Evolutionary conservation across 2,113 vertebrate genomes (phyloP).

Genomic region (Scartelaos histophorus): DNA sequence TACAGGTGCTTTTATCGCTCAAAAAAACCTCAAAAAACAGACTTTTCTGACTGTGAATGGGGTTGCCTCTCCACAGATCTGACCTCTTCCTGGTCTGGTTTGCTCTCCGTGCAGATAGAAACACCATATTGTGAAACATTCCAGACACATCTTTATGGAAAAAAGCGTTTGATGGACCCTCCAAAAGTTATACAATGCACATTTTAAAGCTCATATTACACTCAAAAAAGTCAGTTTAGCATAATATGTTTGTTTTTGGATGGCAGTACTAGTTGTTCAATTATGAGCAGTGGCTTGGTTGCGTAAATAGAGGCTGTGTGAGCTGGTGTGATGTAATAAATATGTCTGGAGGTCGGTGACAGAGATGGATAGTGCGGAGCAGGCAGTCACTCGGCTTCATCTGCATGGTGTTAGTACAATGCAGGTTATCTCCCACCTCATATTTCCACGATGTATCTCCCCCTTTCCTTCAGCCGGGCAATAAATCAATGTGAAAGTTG

Average conservation of each 20-base stretch:
- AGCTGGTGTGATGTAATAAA: constrained; percentile 52
- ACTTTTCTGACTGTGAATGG: too few relatives aligned
- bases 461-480: background rate
- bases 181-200: too few relatives aligned
- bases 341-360: constrained; percentile 43
- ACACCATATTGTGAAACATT: too few relatives aligned
- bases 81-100: too few relatives aligned
- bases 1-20: too few relatives aligned
- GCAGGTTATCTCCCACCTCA: constrained; percentile 20
- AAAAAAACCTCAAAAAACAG: too few relatives aligned
- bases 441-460: background rate
- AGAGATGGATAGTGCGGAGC: constrained; percentile 33
- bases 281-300: constrained; percentile 33
- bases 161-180: too few relatives aligned
- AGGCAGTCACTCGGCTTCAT: constrained; percentile 22
- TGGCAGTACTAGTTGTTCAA: constrained; percentile 45
- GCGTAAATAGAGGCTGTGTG: constrained; percentile 45
- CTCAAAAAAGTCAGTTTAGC: too few relatives aligned
- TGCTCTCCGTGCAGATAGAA: too few relatives aligned
- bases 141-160: too few relatives aligned
- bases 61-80: too few relatives aligned
- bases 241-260: constrained; percentile 6
- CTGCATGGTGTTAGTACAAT: constrained; percentile 31
- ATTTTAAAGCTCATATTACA: too few relatives aligned
- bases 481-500: constrained; percentile 3